A percentile compares a stretch with the other conserved stretches of the same genome.
These are phyloP conservation scores for Phocides pigmalion DNA, from an alignment of 1,140 invertebrate genomes.

Conservation along the genomic window DNA sequence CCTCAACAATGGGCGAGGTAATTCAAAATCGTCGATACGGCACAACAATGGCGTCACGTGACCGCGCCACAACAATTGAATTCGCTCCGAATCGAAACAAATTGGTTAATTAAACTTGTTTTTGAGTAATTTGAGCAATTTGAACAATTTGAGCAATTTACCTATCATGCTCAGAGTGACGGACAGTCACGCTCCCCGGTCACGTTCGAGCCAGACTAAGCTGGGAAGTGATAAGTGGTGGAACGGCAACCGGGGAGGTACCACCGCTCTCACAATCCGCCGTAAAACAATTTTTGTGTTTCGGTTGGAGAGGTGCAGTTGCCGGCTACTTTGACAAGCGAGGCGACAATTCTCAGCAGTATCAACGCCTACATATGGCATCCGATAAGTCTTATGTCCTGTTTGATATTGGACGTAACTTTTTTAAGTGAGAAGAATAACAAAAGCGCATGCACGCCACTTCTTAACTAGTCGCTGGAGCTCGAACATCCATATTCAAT, in stretches of 20 bases:
- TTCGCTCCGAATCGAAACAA: constrained; percentile 51
- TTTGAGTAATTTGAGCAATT: constrained; percentile 57
- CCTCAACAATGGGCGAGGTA: neutral
- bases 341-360: too few species aligned
- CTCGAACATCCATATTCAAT: too few species aligned
- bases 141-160: constrained; percentile 57
- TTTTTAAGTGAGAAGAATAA: too few species aligned
- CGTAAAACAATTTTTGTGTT: constrained; percentile 9
- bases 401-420: too few species aligned
- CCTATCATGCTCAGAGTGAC: constrained; percentile 59
- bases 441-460: too few species aligned
- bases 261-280: too few species aligned
- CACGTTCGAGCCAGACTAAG: constrained; percentile 38
- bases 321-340: too few species aligned
- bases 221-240: constrained; percentile 17
- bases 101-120: constrained; percentile 63
- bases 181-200: constrained; percentile 45
- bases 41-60: constrained; percentile 39
- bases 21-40: constrained; percentile 18
- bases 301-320: too few species aligned
- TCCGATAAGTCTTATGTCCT: too few species aligned
- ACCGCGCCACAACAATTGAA: constrained; percentile 49
- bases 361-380: too few species aligned
- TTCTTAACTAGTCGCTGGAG: too few species aligned
- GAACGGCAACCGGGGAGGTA: too few species aligned